Evolutionary conservation across 2,797 vertebrate genomes (phyloP).

Genomic region (Acrossocheilus wenchowensis): DNA sequence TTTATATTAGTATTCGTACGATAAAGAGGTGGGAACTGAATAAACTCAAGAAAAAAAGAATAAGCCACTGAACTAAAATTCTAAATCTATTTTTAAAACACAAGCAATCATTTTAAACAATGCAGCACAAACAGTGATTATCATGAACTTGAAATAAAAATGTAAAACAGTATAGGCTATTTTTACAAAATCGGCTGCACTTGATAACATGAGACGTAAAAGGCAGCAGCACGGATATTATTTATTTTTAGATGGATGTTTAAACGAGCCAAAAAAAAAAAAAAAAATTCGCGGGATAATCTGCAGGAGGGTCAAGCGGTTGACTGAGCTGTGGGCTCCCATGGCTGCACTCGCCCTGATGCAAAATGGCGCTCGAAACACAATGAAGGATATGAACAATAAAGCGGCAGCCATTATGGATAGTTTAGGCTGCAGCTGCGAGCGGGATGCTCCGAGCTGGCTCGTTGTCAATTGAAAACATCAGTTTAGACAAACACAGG

Average conservation of each 20-base stretch:
- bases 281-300: neutral
- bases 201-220: neutral
- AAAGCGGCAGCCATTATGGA: conserved; percentile 87
- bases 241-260: neutral
- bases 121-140: neutral
- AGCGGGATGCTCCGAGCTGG: conserved; percentile 31
- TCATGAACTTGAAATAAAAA: neutral
- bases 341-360: conserved; percentile 67
- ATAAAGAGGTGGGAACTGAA: neutral
- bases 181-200: neutral
- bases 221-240: neutral
- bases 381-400: conserved; percentile 79
- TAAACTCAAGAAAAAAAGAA: neutral
- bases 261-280: neutral
- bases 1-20: neutral
- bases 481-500: neutral
- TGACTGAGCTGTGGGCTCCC: conserved; percentile 45
- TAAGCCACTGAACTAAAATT: neutral
- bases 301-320: conserved; percentile 32
- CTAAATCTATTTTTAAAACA: neutral
- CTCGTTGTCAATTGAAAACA: neutral
- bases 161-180: neutral
- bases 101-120: neutral
- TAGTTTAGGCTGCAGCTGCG: conserved; percentile 46
- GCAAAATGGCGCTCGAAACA: conserved; percentile 87